phyloP scores from a whole-genome alignment of 1,140 invertebrate genomes.

The Periplaneta americana region DNA sequence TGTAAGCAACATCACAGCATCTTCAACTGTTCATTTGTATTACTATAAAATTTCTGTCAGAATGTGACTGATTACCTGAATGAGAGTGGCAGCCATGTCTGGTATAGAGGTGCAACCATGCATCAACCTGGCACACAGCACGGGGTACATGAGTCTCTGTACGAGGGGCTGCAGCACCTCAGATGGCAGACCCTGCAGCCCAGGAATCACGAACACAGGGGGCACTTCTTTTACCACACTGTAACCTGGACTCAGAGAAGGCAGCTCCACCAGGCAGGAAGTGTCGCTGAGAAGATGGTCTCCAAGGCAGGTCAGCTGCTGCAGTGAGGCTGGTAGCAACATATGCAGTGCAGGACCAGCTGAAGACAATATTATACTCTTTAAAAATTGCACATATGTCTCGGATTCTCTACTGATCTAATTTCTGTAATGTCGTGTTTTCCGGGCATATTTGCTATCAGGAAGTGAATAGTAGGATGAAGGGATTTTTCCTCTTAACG shows the following conservation, averaged over 20 bases:
- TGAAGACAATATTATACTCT: too few species aligned
- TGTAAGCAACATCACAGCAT: background rate
- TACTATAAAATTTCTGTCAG: background rate
- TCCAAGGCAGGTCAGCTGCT: background rate
- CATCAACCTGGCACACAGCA: background rate
- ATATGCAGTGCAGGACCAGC: background rate
- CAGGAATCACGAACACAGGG: slow-evolving; percentile 34
- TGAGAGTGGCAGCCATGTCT: background rate
- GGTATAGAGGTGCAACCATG: background rate
- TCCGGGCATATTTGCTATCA: too few species aligned
- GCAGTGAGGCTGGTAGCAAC: background rate
- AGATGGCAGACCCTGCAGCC: slow-evolving; percentile 21
- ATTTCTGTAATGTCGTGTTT: too few species aligned
- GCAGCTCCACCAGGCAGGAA: background rate
- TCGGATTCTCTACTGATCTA: too few species aligned
- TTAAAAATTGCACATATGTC: too few species aligned
- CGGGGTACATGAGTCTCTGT: background rate
- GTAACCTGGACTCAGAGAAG: slow-evolving; percentile 24
- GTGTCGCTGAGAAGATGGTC: background rate
- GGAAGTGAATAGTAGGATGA: too few species aligned
- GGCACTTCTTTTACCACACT: slow-evolving; percentile 30
- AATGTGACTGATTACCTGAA: background rate
- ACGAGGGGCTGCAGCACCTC: background rate
- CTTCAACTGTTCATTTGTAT: background rate
- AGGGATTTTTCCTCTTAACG: too few species aligned